Percentiles rank a stretch among this genome's conserved stretches.
phyloP scores from a whole-genome alignment of 1,140 invertebrate species.

The Schlechtendalia chinensis region DNA sequence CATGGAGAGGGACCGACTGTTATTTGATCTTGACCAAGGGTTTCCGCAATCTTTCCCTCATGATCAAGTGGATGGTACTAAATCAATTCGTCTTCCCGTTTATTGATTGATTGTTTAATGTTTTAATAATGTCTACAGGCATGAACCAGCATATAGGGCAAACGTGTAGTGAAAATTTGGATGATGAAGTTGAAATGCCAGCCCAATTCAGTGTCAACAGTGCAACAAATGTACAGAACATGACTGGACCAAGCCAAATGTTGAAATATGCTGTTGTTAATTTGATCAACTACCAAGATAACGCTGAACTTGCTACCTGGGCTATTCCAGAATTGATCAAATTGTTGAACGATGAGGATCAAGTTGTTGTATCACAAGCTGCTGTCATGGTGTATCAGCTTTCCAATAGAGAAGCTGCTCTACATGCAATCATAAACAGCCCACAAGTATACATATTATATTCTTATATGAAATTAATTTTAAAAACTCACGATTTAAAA shows the following conservation, averaged over 20 bases:
- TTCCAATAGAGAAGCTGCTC: slow-evolving; percentile 96
- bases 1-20: slow-evolving; percentile 80
- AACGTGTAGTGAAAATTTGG: slow-evolving; percentile 91
- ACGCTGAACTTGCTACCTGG: slow-evolving; percentile 93
- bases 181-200: slow-evolving; percentile 94
- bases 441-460: slow-evolving; percentile 61
- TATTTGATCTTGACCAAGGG: slow-evolving; percentile 89
- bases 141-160: slow-evolving; percentile 95
- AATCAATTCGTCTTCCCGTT: neutral
- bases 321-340: slow-evolving; percentile 98
- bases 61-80: slow-evolving; percentile 87
- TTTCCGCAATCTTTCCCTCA: slow-evolving; percentile 88
- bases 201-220: slow-evolving; percentile 92
- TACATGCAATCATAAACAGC: slow-evolving; percentile 98
- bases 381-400: slow-evolving; percentile 99
- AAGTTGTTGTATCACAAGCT: slow-evolving; percentile 94
- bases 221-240: slow-evolving; percentile 91
- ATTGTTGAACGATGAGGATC: slow-evolving; percentile 96
- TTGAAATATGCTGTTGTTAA: slow-evolving; percentile 97
- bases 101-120: neutral
- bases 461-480: neutral
- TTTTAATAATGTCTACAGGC: slow-evolving; percentile 60
- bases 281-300: slow-evolving; percentile 98
- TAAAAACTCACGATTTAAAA: neutral
- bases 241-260: slow-evolving; percentile 96